These are phyloP conservation scores for Trachelipus rathkii DNA, from an alignment of 1,140 invertebrate genomes.

Conservation along the genomic window DNA sequence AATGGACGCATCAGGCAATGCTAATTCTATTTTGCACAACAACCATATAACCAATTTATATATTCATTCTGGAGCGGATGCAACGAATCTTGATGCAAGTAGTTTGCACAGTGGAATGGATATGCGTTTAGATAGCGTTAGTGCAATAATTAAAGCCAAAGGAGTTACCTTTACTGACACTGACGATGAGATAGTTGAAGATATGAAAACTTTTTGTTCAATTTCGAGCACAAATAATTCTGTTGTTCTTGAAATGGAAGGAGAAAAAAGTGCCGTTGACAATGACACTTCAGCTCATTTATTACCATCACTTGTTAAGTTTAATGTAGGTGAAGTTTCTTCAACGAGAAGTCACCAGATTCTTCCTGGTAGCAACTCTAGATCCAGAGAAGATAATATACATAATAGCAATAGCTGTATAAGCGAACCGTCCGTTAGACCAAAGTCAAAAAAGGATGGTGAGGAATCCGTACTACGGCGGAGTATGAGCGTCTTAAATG, in stretches of 20 bases:
- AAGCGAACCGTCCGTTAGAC: not conserved
- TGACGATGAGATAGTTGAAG: not conserved
- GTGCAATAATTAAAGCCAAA: slow-evolving; percentile 42
- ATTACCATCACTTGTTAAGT: not conserved
- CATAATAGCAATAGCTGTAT: too few relatives aligned
- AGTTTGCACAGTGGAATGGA: slow-evolving; percentile 31
- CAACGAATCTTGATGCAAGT: slow-evolving; percentile 14
- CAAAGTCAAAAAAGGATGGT: not conserved
- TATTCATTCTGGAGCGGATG: slow-evolving; percentile 23
- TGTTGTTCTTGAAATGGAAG: not conserved
- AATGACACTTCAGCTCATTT: not conserved
- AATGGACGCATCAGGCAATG: slow-evolving; percentile 20
- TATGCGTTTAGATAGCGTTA: slow-evolving; percentile 41
- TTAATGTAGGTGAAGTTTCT: not conserved
- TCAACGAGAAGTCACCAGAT: too few relatives aligned
- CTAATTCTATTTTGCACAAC: slow-evolving; percentile 22
- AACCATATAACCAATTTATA: slow-evolving; percentile 31
- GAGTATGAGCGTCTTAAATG: not conserved
- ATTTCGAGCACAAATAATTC: not conserved
- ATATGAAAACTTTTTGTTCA: not conserved
- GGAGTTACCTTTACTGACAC: not conserved
- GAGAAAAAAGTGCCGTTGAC: not conserved
- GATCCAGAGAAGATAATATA: too few relatives aligned
- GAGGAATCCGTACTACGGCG: not conserved
- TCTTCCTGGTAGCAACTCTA: too few relatives aligned